A percentile compares a stretch with the other conserved stretches of the same genome.
Evolutionary conservation across 2,113 vertebrate species (phyloP).

Genomic region (Phaetusa simplex): DNA sequence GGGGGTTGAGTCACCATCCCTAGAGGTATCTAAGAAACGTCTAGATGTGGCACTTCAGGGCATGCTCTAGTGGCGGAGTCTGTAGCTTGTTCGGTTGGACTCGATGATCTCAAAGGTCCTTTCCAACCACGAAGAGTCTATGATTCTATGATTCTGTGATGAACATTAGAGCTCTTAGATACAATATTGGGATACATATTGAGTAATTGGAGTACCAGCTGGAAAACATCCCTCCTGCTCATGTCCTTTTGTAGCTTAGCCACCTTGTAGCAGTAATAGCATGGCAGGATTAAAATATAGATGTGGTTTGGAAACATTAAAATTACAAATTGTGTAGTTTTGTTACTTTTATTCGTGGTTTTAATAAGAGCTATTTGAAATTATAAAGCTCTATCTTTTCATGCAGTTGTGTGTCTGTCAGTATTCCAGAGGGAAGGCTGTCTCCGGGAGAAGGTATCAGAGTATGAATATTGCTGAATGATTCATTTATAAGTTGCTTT

Average conservation of each 20-base stretch:
- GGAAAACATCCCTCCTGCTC: neutral
- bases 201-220: neutral
- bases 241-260: neutral
- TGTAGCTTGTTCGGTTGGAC: no score
- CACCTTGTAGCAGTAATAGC: neutral
- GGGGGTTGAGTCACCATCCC: no score
- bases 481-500: constrained; percentile 30
- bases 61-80: no score
- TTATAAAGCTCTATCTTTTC: neutral
- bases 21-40: no score
- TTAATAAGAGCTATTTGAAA: neutral
- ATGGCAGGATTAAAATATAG: neutral
- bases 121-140: no score
- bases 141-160: no score
- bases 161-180: neutral
- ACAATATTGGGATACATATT: accelerated
- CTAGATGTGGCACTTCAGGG: no score
- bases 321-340: neutral
- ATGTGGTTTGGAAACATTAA: neutral
- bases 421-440: constrained; percentile 1
- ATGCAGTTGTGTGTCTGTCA: neutral
- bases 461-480: constrained; percentile 5
- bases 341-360: neutral
- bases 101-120: no score
- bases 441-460: neutral